Conservation (phyloP, 2,797 vertebrate genomes). For the Spinus pinus region DNA sequence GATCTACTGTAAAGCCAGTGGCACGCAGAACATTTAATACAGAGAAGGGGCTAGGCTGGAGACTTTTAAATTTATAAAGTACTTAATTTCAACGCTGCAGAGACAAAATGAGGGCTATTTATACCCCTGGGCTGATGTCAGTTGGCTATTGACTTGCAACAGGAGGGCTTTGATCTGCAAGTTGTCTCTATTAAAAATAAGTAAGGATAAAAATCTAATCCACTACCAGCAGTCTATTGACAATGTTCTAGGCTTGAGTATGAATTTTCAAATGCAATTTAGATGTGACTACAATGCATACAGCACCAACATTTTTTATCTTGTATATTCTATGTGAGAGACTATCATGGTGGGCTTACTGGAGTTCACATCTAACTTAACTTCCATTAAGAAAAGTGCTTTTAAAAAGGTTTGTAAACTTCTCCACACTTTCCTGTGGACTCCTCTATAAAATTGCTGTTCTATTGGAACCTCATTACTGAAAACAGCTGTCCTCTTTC, state of each 20-base stretch:
- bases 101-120: neutral
- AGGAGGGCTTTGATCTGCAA: neutral
- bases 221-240: neutral
- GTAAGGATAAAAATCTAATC: neutral
- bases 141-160: neutral
- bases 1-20: neutral
- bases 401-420: neutral
- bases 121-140: neutral
- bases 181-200: neutral
- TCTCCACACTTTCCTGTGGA: neutral
- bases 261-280: neutral
- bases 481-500: neutral
- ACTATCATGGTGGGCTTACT: neutral
- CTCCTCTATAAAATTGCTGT: neutral
- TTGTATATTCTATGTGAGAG: neutral
- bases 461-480: neutral
- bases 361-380: neutral
- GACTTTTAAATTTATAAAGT: neutral
- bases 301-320: neutral
- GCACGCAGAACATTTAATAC: neutral
- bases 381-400: neutral
- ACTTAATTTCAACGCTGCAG: neutral
- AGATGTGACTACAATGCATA: neutral
- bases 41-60: neutral
- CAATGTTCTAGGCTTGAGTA: neutral